Evolutionary conservation across 2,888 invertebrate genomes (phyloP).

Genomic region (Terebella lapidaria): DNA sequence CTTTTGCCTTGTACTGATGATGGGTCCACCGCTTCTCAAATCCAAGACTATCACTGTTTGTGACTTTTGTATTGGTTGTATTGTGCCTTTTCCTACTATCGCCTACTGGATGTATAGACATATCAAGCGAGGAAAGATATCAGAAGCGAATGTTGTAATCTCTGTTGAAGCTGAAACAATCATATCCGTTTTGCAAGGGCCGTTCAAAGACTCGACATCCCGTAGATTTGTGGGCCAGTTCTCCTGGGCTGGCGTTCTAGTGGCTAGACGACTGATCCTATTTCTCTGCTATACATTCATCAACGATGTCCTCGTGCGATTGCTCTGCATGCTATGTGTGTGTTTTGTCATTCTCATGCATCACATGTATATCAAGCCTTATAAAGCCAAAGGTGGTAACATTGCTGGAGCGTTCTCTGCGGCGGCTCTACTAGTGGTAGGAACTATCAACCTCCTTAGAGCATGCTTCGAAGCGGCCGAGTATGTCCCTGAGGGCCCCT

Average conservation of each 20-base stretch:
- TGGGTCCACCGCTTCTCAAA: conserved; percentile 18
- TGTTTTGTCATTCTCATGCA: conserved; percentile 17
- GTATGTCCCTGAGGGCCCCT: conserved; percentile 15
- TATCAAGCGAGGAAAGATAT: not conserved
- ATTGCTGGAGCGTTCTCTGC: conserved; percentile 14
- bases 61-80: conserved; percentile 14
- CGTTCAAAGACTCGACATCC: conserved; percentile 11
- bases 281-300: conserved; percentile 18
- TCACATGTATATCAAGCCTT: conserved; percentile 16
- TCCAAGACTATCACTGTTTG: conserved; percentile 6
- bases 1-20: conserved; percentile 17
- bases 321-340: conserved; percentile 13
- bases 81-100: conserved; percentile 13
- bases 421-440: conserved; percentile 14
- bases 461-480: conserved; percentile 17
- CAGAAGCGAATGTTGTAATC: not conserved
- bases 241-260: conserved; percentile 16
- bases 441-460: conserved; percentile 15
- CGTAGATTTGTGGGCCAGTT: conserved; percentile 3
- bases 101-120: conserved; percentile 5
- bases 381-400: conserved; percentile 9
- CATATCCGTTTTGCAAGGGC: conserved; percentile 13
- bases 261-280: conserved; percentile 12
- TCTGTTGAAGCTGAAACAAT: conserved; percentile 11
- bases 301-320: conserved; percentile 11